Base-by-base conservation (phyloP, 2,797 vertebrate species). In the Acridotheres tristis region DNA sequence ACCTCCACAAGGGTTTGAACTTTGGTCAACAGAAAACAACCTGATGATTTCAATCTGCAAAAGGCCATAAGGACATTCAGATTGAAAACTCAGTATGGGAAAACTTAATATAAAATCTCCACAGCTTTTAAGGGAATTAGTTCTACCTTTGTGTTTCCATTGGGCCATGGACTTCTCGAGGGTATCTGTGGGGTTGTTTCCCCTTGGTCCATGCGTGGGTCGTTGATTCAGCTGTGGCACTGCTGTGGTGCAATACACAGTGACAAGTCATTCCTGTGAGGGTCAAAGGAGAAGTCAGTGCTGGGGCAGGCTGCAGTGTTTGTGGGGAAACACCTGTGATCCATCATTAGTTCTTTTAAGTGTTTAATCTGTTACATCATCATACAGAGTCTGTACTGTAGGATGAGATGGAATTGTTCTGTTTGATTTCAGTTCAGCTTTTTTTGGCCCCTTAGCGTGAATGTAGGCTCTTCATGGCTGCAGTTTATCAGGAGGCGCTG, bases 101-200 rank as follows among this genome's bases (percentile, higher is more conserved):
- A 87, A 93, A 71, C 10, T 42, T 89, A 51, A 50, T 43, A n/a
- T 58, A 88, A 83, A 77, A 72, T 48, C 58, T 88, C 17, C 11
- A 14, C 36, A 26, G 15, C 12, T 93, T 88, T 75, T 53, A 73
- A 73, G 29, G 19, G 55, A 73, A 47, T 78, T 74, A 63, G 6
- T 93, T 91, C 43, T 85, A 14, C 43, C 16, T 84, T 75, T 4
- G 11, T 84, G 34, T 84, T 89, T 61, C 34, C 43, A 22, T 8
- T 86, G 75, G 89, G 50, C 57, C 13, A 21, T 8, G 21, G 53
- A 10, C 34, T 63, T 22, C 58, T 62, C 25, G 43, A 42, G n/a
- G 38, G 4, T 75, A 4, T 55, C 27, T 29, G 23, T 43, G 69
- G 29, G 29, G 11, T 36, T 67, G 5, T 62, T 78, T 66, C 10